These are phyloP conservation scores for Oryzias dopingdopingensis DNA, from an alignment of 2,797 vertebrate genomes.

Conservation along the genomic window DNA sequence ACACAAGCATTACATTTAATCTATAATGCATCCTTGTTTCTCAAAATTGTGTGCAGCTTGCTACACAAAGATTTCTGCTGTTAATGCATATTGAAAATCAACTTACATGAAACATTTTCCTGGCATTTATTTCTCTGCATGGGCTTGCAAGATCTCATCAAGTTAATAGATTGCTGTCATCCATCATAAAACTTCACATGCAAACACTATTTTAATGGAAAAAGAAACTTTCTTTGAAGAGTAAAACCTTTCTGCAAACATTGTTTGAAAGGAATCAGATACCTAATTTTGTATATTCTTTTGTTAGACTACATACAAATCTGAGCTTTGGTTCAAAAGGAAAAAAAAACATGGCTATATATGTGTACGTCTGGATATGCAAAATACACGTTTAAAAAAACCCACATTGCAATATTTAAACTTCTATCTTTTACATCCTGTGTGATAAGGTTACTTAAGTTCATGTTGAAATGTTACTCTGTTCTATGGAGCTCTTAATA, in stretches of 20 bases:
- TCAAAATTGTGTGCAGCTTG: conserved; percentile 6
- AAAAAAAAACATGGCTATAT: too few species aligned
- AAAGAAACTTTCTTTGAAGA: not conserved
- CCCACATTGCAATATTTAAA: not conserved
- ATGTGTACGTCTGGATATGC: too few species aligned
- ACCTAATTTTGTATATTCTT: not conserved
- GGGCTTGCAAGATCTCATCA: not conserved
- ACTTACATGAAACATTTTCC: not conserved
- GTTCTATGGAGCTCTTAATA: too few species aligned
- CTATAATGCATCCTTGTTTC: conserved; percentile 18
- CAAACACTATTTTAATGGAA: not conserved
- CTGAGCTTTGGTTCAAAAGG: too few species aligned
- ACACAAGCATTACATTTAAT: conserved; percentile 42
- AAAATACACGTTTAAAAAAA: too few species aligned
- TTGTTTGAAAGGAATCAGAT: too few species aligned
- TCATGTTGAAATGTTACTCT: too few species aligned
- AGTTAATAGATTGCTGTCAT: not conserved
- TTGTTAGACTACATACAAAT: not conserved
- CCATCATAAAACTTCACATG: not conserved
- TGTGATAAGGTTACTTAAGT: too few species aligned
- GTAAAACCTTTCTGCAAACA: not conserved
- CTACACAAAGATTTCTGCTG: conserved; percentile 3
- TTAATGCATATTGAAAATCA: not conserved
- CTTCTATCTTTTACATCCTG: not conserved
- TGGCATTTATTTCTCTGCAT: not conserved